Percentiles rank a stretch among this genome's conserved stretches.
Conservation (phyloP, 2,113 vertebrate genomes). For the Pseudois nayaur region DNA sequence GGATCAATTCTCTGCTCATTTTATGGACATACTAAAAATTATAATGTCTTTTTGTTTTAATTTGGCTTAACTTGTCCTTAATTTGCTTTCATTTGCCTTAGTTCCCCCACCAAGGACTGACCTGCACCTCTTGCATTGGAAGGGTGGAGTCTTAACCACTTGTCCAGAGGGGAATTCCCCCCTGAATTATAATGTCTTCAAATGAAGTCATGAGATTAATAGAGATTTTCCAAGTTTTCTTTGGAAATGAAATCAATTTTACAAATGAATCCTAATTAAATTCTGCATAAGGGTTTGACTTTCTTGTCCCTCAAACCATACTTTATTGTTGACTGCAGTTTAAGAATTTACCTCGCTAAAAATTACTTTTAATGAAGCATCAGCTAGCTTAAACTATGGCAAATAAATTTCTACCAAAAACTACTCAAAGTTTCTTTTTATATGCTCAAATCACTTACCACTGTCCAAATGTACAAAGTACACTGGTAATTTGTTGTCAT, state of each 20-base stretch:
- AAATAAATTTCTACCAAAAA: not conserved
- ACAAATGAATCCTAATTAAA: not conserved
- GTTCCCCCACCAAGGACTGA: not conserved
- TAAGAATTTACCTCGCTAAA: not conserved
- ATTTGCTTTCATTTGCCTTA: not conserved
- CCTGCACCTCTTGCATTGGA: not conserved
- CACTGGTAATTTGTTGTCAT: not conserved
- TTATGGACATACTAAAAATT: not conserved
- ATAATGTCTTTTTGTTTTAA: not conserved
- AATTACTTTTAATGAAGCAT: slow-evolving; percentile 5
- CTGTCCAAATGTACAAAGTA: not conserved
- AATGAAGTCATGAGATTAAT: not conserved
- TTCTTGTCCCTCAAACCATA: not conserved
- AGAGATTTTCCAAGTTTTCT: not conserved
- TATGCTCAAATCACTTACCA: not conserved
- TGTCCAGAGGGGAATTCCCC: not conserved
- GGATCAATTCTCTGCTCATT: not conserved
- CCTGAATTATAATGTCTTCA: not conserved
- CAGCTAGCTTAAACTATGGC: not conserved
- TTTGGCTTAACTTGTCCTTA: not conserved
- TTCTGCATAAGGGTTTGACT: not conserved
- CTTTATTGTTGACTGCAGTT: not conserved
- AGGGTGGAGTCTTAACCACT: not conserved
- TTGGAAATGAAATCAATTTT: not conserved
- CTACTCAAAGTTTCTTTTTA: not conserved